Conservation (phyloP, 2,113 vertebrate genomes). For the Gavia stellata region DNA sequence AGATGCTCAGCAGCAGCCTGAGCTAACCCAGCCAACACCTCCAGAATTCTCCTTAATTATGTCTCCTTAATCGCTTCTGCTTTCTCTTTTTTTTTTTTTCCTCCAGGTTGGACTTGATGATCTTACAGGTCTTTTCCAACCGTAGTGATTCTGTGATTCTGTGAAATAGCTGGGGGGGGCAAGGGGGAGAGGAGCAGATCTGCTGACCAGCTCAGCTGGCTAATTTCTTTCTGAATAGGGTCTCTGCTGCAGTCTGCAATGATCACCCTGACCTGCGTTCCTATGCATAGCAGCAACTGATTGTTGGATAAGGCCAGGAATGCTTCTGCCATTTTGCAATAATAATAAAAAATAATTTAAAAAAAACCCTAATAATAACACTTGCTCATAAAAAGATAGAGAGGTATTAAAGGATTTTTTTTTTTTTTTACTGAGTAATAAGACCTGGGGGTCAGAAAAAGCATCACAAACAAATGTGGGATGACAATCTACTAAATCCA, state of each 20-base stretch:
- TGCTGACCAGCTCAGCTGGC: not conserved
- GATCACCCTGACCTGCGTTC: not conserved
- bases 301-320: not conserved
- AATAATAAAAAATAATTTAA: not conserved
- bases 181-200: not conserved
- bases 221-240: not conserved
- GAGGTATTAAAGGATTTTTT: not conserved
- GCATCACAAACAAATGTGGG: not conserved
- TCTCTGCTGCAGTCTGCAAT: not conserved
- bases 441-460: not conserved
- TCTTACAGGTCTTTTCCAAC: too few species aligned
- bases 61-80: not conserved
- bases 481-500: not conserved
- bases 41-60: not conserved
- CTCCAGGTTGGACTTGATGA: too few species aligned
- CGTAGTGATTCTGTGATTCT: too few species aligned
- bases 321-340: not conserved
- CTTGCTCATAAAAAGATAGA: not conserved
- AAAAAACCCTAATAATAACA: not conserved
- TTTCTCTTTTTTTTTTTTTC: too few species aligned
- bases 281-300: not conserved
- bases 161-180: not conserved
- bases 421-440: not conserved
- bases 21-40: not conserved
- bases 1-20: not conserved